A percentile compares a stretch with the other conserved stretches of the same genome.
These are phyloP conservation scores for Eunapius fragilis DNA, from an alignment of 37 sponge, comb jelly and placozoan genomes.

Conservation along the genomic window DNA sequence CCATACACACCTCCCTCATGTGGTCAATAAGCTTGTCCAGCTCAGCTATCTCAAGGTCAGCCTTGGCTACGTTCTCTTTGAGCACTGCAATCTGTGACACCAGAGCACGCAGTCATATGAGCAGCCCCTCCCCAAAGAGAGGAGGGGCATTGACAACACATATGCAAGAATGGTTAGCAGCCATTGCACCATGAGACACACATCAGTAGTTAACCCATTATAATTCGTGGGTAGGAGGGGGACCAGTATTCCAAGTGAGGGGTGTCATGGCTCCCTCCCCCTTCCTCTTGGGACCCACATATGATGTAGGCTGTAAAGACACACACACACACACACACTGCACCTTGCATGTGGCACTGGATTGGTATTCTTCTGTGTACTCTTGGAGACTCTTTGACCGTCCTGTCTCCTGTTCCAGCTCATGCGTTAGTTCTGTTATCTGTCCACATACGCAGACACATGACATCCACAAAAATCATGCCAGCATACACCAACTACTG, in stretches of 20 bases:
- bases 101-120: no score
- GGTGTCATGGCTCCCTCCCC: not conserved
- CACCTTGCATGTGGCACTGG: slow-evolving; percentile 43
- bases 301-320: no score
- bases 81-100: slow-evolving; percentile 38
- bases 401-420: not conserved
- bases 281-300: not conserved
- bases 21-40: slow-evolving; percentile 61
- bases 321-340: no score
- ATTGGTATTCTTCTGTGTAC: slow-evolving; percentile 40
- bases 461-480: no score
- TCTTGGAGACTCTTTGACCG: slow-evolving; percentile 28
- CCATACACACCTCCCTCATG: slow-evolving; percentile 7
- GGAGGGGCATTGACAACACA: no score
- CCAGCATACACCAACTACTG: no score
- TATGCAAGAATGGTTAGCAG: no score
- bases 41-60: slow-evolving; percentile 56
- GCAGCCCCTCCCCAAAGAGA: no score
- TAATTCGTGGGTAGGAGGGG: no score
- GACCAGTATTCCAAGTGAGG: not conserved
- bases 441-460: not conserved
- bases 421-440: not conserved
- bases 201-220: no score
- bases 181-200: no score
- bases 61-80: slow-evolving; percentile 56